Base-by-base conservation (phyloP, 2,888 invertebrate genomes). In the Epistrophe grossulariae region DNA sequence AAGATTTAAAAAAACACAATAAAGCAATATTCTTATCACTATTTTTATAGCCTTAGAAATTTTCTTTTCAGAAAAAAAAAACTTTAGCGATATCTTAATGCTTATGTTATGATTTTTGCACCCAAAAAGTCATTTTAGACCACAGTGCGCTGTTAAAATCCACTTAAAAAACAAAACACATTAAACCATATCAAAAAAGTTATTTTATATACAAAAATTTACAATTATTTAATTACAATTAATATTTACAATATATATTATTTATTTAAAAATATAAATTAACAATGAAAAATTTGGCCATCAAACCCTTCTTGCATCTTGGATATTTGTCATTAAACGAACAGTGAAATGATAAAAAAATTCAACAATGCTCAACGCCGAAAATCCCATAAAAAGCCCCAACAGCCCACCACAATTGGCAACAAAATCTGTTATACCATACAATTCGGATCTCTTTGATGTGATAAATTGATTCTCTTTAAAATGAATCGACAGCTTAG, bases 401-500 rank as follows among this genome's bases (percentile, higher is more conserved):
- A 96, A 94, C 11, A 96, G 93, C 81, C 96, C 96, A 15, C 95
- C 96, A 90, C 95, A 95, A 91, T 95, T 95, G 52, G 95, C 95
- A 40, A 95, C 92, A 90, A 96, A 96, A 90, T 96, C 95, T 0
- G 95, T 95, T 84, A 94, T 93, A 0, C 95, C 95, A 90, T 95
- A 95, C 57, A 96, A 92, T 89, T 96, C 95, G 0, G 95, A 95
- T 5, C 96, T 93, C 57, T 94, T 94, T 0, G 95, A 95, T 0
- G 95, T 95, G 60, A 95, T 95, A 89, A 95, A 96, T 90, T 96
- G 95, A 48, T 94, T 94, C 89, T 96, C 95, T 90, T 96, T 96
- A 92, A 96, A 96, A 92, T 95, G 96, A 59, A 96, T 94, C 88
- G 94, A 94, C 13, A 96, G 93, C 4, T 95, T 94, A 0, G 96